Evolutionary conservation across 2,888 invertebrate genomes (phyloP), one percentile per base, ranked within the genome.

Genomic region (Zele albiditarsus): DNA sequence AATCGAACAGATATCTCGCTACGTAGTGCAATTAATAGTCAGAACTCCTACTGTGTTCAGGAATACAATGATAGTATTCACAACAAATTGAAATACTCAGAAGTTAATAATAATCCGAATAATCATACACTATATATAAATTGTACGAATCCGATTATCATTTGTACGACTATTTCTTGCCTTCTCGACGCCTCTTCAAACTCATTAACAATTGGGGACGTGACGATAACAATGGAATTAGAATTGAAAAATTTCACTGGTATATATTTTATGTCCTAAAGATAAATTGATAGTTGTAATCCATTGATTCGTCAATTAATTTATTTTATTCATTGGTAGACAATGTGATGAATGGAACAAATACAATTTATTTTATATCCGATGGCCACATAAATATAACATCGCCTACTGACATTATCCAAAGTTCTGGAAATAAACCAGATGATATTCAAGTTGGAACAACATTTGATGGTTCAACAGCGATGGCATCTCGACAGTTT

Each of bases 311-410:
- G 25, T 31, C 6, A 10, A n/a, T 27, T 67, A 16, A 38, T 53
- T 8, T 20, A 14, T 28, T 53, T 16, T 31, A 14, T 42, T 49
- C 16, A 28, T 14, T 79, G 74, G 62, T 82, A 87, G 78, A 77
- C 82, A 83, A 80, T 73, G 71, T 82, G 3, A 78, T 87, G 69
- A 80, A 84, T 33, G 79, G 77, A 8, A 89, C 87, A 80, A 89
- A 90, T 76, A 86, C 89, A 10, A 81, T 90, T 71, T 84, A 87
- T 67, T 85, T 89, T 57, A 83, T 87, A 8, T 86, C 90, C 2
- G 83, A 85, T 63, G 90, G 89, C 20, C 79, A 74, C 10, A 85
- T 89, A 0, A 60, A 33, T 16, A 85, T 89, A 66, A 77, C 78
- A 53, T 79, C 80, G 53, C 84, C 86, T 4, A n/a, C 60, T 27